phyloP scores from a whole-genome alignment of 30 jellyfish, hydroid and myxozoan genomes.

The Aurelia sp. region DNA sequence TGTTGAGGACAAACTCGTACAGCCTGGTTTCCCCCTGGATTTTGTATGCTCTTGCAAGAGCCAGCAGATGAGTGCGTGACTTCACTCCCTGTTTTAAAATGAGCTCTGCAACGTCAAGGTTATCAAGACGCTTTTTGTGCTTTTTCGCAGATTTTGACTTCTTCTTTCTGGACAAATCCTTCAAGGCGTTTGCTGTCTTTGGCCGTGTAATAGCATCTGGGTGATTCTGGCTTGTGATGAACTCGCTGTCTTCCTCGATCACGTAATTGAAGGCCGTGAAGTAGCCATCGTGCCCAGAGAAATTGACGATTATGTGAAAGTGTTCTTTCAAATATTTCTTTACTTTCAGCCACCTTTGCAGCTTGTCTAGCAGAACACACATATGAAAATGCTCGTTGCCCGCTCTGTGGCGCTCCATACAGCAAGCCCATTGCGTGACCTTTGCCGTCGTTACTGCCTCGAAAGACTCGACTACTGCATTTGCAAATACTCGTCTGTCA shows the following conservation, averaged over 20 bases:
- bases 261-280: too few species aligned
- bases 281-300: constrained; percentile 42
- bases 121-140: too few species aligned
- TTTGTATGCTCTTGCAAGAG: too few species aligned
- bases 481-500: background rate
- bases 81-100: too few species aligned
- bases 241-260: constrained; percentile 9
- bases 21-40: too few species aligned
- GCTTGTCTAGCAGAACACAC: constrained; percentile 14
- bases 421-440: constrained; percentile 48
- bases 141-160: background rate
- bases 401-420: constrained; percentile 41
- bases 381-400: constrained; percentile 10
- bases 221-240: background rate
- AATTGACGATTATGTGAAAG: constrained; percentile 2
- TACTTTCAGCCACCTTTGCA: constrained; percentile 10
- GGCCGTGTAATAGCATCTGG: constrained; percentile 19
- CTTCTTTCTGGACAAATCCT: constrained; percentile 1
- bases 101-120: too few species aligned
- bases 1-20: too few species aligned
- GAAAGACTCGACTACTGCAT: constrained; percentile 16
- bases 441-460: background rate
- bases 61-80: too few species aligned
- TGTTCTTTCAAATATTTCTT: background rate
- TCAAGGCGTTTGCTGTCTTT: constrained; percentile 27